Percentiles rank a stretch among this genome's conserved stretches.
Evolutionary conservation across 2,888 invertebrate species (phyloP).

Genomic region (Euclidia mi): DNA sequence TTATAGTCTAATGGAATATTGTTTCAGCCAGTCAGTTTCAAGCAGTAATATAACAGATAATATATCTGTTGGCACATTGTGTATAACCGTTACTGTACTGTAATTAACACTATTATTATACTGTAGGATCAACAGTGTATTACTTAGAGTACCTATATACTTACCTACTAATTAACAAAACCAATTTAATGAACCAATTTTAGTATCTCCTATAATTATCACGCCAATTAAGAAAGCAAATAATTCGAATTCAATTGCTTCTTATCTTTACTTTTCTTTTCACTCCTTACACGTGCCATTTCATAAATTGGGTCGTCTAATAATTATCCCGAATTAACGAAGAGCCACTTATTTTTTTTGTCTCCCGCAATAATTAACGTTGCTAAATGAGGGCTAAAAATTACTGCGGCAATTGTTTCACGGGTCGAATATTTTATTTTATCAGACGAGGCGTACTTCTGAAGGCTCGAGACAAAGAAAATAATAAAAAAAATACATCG

Average conservation of each 20-base stretch:
- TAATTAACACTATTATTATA: no score
- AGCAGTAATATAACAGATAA: no score
- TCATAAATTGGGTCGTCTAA: constrained; percentile 51
- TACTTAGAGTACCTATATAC: no score
- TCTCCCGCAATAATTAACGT: constrained; percentile 63
- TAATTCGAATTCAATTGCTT: neutral
- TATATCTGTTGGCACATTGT: no score
- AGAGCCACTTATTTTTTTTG: constrained; percentile 60
- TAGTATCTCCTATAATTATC: no score
- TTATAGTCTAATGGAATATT: no score
- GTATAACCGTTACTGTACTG: no score
- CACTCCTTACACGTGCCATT: constrained; percentile 37
- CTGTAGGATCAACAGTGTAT: no score
- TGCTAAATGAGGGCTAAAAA: constrained; percentile 78
- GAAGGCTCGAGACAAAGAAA: constrained; percentile 76
- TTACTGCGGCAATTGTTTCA: constrained; percentile 81
- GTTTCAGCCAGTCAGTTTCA: no score
- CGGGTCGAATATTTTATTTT: constrained; percentile 81
- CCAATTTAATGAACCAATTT: no score
- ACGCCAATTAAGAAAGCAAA: no score
- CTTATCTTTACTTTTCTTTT: constrained; percentile 15
- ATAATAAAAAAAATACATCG: constrained; percentile 78
- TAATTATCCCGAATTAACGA: constrained; percentile 68
- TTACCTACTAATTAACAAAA: no score
- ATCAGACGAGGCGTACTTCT: constrained; percentile 67